Conservation (phyloP, 2,888 invertebrate genomes). For the Venusia cambrica region DNA sequence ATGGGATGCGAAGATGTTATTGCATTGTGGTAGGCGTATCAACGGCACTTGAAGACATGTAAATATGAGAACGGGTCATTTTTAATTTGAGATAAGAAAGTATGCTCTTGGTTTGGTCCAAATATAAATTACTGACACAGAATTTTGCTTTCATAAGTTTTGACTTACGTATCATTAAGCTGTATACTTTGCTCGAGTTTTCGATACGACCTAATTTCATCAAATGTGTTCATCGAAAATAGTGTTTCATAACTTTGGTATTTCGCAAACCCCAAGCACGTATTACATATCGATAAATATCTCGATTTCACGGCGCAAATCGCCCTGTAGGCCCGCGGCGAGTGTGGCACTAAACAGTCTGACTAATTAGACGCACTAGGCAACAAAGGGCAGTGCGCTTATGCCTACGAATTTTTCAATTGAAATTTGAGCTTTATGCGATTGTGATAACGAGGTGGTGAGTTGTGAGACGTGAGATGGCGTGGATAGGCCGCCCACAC, state of each 20-base stretch:
- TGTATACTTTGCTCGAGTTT: too few relatives aligned
- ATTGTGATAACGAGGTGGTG: conserved; percentile 39
- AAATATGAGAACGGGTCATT: conserved; percentile 33
- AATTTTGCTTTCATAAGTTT: too few relatives aligned
- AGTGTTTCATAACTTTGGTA: conserved; percentile 17
- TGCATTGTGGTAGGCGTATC: conserved; percentile 62
- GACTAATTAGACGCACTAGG: conserved; percentile 78
- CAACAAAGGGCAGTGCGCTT: conserved; percentile 68
- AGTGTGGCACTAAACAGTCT: conserved; percentile 71
- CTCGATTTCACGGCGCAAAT: conserved; percentile 62
- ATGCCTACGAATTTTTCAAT: conserved; percentile 39
- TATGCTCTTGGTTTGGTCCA: too few relatives aligned
- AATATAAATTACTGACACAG: too few relatives aligned
- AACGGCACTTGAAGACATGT: conserved; percentile 55
- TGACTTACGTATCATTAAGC: too few relatives aligned
- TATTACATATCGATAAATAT: conserved; percentile 58
- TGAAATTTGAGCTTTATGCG: conserved; percentile 41
- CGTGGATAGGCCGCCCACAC: conserved; percentile 75
- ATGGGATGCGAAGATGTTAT: conserved; percentile 56
- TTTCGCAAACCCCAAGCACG: conserved; percentile 31
- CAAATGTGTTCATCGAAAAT: too few relatives aligned
- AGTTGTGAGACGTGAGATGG: conserved; percentile 63
- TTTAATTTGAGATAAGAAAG: conserved; percentile 21
- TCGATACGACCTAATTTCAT: too few relatives aligned
- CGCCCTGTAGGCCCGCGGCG: conserved; percentile 60